A percentile compares a stretch with the other conserved stretches of the same genome.
These are phyloP conservation scores for Austrofundulus limnaeus DNA, from an alignment of 2,113 vertebrate species.

Conservation along the genomic window DNA sequence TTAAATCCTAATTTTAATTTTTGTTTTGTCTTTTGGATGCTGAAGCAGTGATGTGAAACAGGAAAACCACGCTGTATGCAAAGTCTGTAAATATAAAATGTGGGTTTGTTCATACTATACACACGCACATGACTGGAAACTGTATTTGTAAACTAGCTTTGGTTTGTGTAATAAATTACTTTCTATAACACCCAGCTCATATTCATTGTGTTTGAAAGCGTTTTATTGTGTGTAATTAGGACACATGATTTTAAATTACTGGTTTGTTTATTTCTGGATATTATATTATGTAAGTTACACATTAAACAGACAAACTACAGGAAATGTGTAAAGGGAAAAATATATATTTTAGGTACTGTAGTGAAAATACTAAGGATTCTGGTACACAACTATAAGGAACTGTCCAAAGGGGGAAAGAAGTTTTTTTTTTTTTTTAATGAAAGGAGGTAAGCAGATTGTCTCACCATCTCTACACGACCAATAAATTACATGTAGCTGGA, in stretches of 20 bases:
- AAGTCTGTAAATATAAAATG: conserved; percentile 78
- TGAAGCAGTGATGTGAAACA: conserved; percentile 61
- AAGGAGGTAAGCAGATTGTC: too few relatives aligned
- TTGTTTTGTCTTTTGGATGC: conserved; percentile 51
- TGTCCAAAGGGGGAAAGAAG: too few relatives aligned
- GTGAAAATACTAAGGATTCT: too few relatives aligned
- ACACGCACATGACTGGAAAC: conserved; percentile 80
- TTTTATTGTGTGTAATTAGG: background rate
- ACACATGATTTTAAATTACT: background rate
- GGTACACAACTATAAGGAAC: too few relatives aligned
- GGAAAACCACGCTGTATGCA: conserved; percentile 76
- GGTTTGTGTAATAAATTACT: conserved; percentile 85
- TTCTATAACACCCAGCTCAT: conserved; percentile 73
- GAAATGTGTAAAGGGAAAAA: too few relatives aligned
- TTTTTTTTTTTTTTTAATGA: too few relatives aligned
- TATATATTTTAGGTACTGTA: too few relatives aligned
- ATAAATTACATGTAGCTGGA: too few relatives aligned
- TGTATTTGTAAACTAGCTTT: conserved; percentile 83
- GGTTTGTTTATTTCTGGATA: too few relatives aligned
- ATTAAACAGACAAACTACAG: too few relatives aligned
- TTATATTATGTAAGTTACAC: too few relatives aligned
- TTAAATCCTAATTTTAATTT: conserved; percentile 65
- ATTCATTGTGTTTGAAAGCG: conserved; percentile 31
- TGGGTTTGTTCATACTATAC: conserved; percentile 73
- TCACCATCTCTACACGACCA: too few relatives aligned